Conservation (phyloP, 2,888 invertebrate genomes). For the Drosophila anceps region DNA sequence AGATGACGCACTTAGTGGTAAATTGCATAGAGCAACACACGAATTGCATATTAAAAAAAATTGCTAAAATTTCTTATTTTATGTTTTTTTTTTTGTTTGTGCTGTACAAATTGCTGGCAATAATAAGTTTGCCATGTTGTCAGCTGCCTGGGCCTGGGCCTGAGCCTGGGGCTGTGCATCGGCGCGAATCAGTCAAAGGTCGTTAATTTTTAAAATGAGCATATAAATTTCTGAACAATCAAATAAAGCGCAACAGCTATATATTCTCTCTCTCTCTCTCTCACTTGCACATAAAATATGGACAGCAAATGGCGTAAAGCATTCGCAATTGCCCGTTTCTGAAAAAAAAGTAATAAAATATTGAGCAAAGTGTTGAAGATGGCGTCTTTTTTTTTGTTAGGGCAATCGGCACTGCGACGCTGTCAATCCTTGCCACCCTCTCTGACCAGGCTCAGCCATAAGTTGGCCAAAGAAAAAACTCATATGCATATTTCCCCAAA, state of each 20-base stretch:
- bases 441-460: not conserved
- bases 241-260: slow-evolving; percentile 46
- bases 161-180: slow-evolving; percentile 28
- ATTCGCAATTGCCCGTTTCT: slow-evolving; percentile 22
- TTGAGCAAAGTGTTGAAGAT: slow-evolving; percentile 29
- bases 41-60: slow-evolving; percentile 49
- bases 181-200: slow-evolving; percentile 76
- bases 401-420: not conserved
- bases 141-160: slow-evolving; percentile 13
- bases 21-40: slow-evolving; percentile 36
- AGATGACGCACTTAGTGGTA: slow-evolving; percentile 27
- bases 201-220: slow-evolving; percentile 78
- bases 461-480: slow-evolving; percentile 18
- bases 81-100: slow-evolving; percentile 17
- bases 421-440: slow-evolving; percentile 56
- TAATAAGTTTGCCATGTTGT: slow-evolving; percentile 35
- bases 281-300: slow-evolving; percentile 16
- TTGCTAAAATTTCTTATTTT: slow-evolving; percentile 41
- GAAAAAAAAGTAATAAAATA: slow-evolving; percentile 18
- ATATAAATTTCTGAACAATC: slow-evolving; percentile 63
- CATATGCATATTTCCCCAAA: slow-evolving; percentile 40
- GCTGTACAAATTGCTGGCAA: slow-evolving; percentile 72
- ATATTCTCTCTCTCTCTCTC: slow-evolving; percentile 8
- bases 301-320: slow-evolving; percentile 35
- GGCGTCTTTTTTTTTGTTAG: slow-evolving; percentile 26